Evolutionary conservation across 2,797 vertebrate species (phyloP), one percentile per base, ranked within the genome.

Genomic region (Bucorvus abyssinicus): DNA sequence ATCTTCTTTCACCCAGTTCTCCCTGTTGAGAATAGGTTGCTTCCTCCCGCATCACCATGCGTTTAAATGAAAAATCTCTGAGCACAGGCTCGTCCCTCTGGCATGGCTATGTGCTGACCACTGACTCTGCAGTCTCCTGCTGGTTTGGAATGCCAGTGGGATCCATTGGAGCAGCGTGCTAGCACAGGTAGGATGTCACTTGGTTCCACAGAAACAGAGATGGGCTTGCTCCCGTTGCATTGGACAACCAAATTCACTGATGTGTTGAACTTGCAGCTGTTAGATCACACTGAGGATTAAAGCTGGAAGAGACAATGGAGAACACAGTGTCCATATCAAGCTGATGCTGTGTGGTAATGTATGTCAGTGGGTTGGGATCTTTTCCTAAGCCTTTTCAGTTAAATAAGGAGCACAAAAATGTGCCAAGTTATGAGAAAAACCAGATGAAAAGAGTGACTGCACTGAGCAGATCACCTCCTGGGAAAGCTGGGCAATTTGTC

Each of bases 1-100:
- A 14, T 55, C 49, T 55, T 38, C 59, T 45, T 18, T 38, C 57
- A 40, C 36, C 12, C 29, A 44, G 9, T 67, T 85, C 15, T 24
- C 12, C 38, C 19, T 12, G 19, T 79, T 80, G 24, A 56, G 64
- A 70, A 30, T 6, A 47, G 40, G 17, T 34, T 63, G 27, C 40
- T 50, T 23, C 52, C 9, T 65, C 24, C 32, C 29, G 23, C 1
- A 0, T 40, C 6, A 2, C 42, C 16, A 4, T 17, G 5, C 7
- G 1, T 55, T 45, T 68, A n/a, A 27, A 20, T 42, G 45, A 64
- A 11, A 5, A 19, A 1, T 34, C 21, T 47, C 50, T 16, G 36
- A 70, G 57, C 42, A 18, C 36, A 38, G 34, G 22, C 56, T 64
- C 20, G 26, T 57, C 50, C 21, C 40, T 56, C 19, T 1, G 4